Evolutionary conservation across 92 coral and sea anemone genomes (phyloP), one percentile per base, ranked within the genome.

Genomic region (Phenganax stokvisi): DNA sequence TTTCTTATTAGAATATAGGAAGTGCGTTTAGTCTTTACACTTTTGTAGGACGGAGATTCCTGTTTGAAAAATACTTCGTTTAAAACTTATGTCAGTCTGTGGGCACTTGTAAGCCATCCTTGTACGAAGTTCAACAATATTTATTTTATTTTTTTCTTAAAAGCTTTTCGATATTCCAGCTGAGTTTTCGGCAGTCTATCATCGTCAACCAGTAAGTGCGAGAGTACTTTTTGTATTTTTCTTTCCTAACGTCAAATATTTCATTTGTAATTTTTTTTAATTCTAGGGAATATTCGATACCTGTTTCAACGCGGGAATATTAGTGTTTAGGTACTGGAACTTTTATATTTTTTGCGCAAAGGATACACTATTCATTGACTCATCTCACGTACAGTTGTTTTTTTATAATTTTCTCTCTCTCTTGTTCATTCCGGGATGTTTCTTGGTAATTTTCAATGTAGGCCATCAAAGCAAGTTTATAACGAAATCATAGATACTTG

Each of bases 271-370:
- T 16, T 72, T 37, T 72, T 56, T 51, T 20, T 64, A 1, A 8
- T 37, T 28, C n/a, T 27, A 76, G 81, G 81, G 81, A 12, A 76
- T 76, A 76, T 76, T 76, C 60, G 81, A 76, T 69, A 76, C 81
- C 12, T 76, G 81, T 52, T 76, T 76, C 15, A 76, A 76, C 30
- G 81, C 81, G 12, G 81, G 81, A 31, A 76, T 76, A 5, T 20
- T 76, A 3, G 69, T 60, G 15, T 76, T 76, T 30, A 76, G 70
- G 81, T 76, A 76, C 20, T 52, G 70, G 81, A 57, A 57, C 20
- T 47, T 11, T 4, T 61, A 20, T 20, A 20, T 20, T 20, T 20
- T 20, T 20, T 20, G 25, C 25, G 25, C 25, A 20, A 20, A 20
- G 25, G 47, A 37, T 37, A 37, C 5, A 37, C 47, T 61, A 13